Evolutionary conservation across 2,113 vertebrate species (phyloP), one percentile per base, ranked within the genome.

Genomic region (Hipposideros armiger): DNA sequence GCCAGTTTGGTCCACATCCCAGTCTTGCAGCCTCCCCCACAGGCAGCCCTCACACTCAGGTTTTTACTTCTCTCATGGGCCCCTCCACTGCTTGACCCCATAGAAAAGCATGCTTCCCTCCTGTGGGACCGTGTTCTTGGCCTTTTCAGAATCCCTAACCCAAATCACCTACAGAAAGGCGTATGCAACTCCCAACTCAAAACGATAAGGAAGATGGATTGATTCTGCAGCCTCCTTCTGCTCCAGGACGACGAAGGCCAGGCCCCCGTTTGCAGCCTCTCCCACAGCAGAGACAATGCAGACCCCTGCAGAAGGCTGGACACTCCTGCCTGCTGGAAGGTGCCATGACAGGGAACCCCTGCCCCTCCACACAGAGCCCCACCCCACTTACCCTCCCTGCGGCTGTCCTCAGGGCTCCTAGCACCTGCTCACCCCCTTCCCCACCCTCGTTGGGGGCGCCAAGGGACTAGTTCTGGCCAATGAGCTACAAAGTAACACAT

Each of bases 341-440:
- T 36, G 54, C 69, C 13, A 5, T 14, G 22, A 13, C 6, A 19
- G 67, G 24, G 8, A 26, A 14, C 28, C n/a, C n/a, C 56, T 4
- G 40, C 62, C 54, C 4, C 4, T 32, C n/a, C 28, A 40, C 2
- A 26, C 36, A 36, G 7, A 13, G 2, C 72, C 45, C 58, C 19
- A 6, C 2, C 40, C 36, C 22, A 22, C 45, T 40, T 19, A 40
- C 3, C 36, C 11, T 3, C 24, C 24, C 20, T 4, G 1, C 5
- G 4, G 24, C n/a, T 50, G 47, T 11, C 9, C 6, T 26, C 22
- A 60, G 58, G 0, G 58, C 22, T 10, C 20, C 58, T 9, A 26
- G 40, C 19, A 36, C 70, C 64, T 8, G 47, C 0, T 7, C n/a
- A 19, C 7, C 69, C 47, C 64, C n/a, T 0, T 22, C 9, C 60